Percentiles rank a stretch among this genome's conserved stretches.
Evolutionary conservation across 2,888 invertebrate genomes (phyloP).

Genomic region (Cosmia pyralina): DNA sequence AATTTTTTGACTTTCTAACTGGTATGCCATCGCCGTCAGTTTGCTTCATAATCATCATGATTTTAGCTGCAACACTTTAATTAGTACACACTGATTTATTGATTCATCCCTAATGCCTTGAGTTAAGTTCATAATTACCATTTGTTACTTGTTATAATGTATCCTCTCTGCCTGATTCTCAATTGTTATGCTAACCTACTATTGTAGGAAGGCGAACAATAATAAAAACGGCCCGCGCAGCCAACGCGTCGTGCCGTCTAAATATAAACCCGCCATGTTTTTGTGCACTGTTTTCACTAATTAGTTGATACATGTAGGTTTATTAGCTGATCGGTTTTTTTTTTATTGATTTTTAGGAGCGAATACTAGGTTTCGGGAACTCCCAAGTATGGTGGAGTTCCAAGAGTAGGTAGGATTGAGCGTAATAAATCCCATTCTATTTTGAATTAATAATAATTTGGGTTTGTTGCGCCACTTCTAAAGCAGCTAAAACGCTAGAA

Average conservation of each 20-base stretch:
- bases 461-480: no score
- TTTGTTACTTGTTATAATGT: no score
- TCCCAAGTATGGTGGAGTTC: not conserved
- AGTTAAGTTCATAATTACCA: not conserved
- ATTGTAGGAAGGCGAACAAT: constrained; percentile 6
- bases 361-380: constrained; percentile 13
- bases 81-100: not conserved
- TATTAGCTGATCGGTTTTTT: constrained; percentile 34
- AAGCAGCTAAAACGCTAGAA: no score
- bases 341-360: constrained; percentile 23
- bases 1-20: no score
- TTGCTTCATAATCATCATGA: not conserved
- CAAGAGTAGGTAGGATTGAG: not conserved
- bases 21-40: no score
- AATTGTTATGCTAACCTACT: constrained; percentile 56
- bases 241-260: constrained; percentile 60
- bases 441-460: not conserved
- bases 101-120: not conserved
- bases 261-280: constrained; percentile 46
- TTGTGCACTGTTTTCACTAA: constrained; percentile 44
- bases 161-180: not conserved
- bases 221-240: constrained; percentile 43
- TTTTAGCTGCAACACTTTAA: not conserved
- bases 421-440: not conserved
- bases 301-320: constrained; percentile 37